Evolutionary conservation across 2,888 invertebrate genomes (phyloP).

Genomic region (Trichogramma evanescens): DNA sequence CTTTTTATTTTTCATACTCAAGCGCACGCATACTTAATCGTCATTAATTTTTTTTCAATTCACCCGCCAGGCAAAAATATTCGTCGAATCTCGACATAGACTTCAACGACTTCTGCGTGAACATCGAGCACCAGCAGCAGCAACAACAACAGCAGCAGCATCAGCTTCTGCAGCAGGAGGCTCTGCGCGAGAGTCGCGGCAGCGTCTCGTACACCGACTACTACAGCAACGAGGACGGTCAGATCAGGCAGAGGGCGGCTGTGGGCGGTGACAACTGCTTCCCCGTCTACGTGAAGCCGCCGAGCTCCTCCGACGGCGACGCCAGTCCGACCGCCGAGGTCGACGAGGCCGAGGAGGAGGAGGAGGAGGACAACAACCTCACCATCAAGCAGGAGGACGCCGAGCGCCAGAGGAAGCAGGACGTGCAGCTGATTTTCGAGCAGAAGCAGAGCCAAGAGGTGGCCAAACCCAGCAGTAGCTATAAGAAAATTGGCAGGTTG

Average conservation of each 20-base stretch:
- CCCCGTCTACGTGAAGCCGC: slow-evolving; percentile 15
- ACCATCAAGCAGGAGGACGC: slow-evolving; percentile 41
- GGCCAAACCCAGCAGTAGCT: slow-evolving; percentile 33
- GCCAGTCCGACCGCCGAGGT: slow-evolving; percentile 20
- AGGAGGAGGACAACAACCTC: slow-evolving; percentile 45
- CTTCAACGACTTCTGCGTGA: slow-evolving; percentile 44
- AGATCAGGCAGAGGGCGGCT: slow-evolving; percentile 33
- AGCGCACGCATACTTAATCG: background rate
- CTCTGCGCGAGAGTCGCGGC: slow-evolving; percentile 37
- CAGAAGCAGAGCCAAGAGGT: slow-evolving; percentile 26
- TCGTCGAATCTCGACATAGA: slow-evolving; percentile 54
- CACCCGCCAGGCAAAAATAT: slow-evolving; percentile 50
- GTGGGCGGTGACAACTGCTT: slow-evolving; percentile 22
- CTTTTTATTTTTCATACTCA: background rate
- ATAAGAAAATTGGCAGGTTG: slow-evolving; percentile 44
- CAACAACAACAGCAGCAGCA: slow-evolving; percentile 20
- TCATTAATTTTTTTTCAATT: slow-evolving; percentile 3
- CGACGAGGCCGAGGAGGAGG: slow-evolving; percentile 29
- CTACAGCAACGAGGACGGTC: slow-evolving; percentile 45
- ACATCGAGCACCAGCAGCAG: slow-evolving; percentile 34
- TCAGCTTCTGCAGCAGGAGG: slow-evolving; percentile 33
- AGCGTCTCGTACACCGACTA: slow-evolving; percentile 46
- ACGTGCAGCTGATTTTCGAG: slow-evolving; percentile 42
- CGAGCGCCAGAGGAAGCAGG: slow-evolving; percentile 42
- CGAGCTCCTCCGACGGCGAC: slow-evolving; percentile 10